These are phyloP conservation scores for Nomada fabriciana DNA, from an alignment of 2,888 invertebrate genomes.

Conservation along the genomic window DNA sequence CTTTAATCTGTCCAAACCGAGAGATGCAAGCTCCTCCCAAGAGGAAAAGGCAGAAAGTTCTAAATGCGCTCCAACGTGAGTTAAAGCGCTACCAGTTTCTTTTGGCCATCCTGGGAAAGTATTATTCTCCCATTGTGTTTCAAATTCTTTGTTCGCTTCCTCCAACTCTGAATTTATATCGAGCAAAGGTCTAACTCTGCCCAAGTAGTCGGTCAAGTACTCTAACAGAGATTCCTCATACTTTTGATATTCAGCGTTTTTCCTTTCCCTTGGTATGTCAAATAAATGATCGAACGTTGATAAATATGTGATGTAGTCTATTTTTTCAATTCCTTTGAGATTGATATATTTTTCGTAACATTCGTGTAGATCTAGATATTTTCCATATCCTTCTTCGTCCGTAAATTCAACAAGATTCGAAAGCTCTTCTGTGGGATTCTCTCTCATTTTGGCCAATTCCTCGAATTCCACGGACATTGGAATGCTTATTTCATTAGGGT, in stretches of 20 bases:
- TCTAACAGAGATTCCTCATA: slow-evolving; percentile 94
- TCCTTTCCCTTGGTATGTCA: slow-evolving; percentile 96
- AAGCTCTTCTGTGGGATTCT: slow-evolving; percentile 94
- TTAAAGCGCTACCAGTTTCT: slow-evolving; percentile 96
- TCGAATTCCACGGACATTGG: slow-evolving; percentile 99
- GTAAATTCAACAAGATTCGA: slow-evolving; percentile 97
- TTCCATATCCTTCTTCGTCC: slow-evolving; percentile 99
- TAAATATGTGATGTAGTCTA: slow-evolving; percentile 98
- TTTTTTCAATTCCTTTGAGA: slow-evolving; percentile 97
- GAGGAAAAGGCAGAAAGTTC: slow-evolving; percentile 99
- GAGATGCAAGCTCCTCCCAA: slow-evolving; percentile 97
- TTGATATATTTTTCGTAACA: slow-evolving; percentile 98
- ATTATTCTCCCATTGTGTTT: slow-evolving; percentile 94
- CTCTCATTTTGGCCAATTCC: slow-evolving; percentile 94
- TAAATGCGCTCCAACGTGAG: slow-evolving; percentile 97
- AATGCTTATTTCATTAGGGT: slow-evolving; percentile 98
- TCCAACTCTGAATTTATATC: slow-evolving; percentile 93
- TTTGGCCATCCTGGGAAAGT: slow-evolving; percentile 98
- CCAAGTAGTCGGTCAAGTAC: slow-evolving; percentile 93
- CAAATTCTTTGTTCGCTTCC: slow-evolving; percentile 91
- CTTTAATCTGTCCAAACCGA: slow-evolving; percentile 98
- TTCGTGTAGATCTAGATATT: slow-evolving; percentile 98
- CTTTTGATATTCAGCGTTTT: slow-evolving; percentile 93
- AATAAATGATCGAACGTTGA: slow-evolving; percentile 97
- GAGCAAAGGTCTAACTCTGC: slow-evolving; percentile 93